Percentiles rank a stretch among this genome's conserved stretches.
phyloP scores from a whole-genome alignment of 2,888 invertebrate species.

The Sabatieria punctata region DNA sequence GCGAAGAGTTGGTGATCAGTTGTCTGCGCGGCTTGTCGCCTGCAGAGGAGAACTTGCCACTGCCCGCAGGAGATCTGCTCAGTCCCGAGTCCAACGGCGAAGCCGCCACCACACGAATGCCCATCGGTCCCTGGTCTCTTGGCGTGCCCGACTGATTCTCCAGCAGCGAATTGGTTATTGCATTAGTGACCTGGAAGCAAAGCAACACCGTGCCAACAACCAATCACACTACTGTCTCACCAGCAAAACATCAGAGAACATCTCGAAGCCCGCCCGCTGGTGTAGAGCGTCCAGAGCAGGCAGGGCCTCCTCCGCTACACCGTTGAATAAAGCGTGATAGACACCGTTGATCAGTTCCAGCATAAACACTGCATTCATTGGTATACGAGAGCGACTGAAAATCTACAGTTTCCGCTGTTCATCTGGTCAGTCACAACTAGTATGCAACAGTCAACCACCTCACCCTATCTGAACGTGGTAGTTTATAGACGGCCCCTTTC shows the following conservation, averaged over 20 bases:
- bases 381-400: slow-evolving; percentile 46
- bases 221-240: slow-evolving; percentile 41
- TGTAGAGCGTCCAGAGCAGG: slow-evolving; percentile 78
- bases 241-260: slow-evolving; percentile 68
- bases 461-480: too few species aligned
- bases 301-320: slow-evolving; percentile 61
- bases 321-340: slow-evolving; percentile 82
- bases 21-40: too few species aligned
- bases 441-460: too few species aligned
- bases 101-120: slow-evolving; percentile 50
- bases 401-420: too few species aligned
- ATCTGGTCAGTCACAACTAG: too few species aligned
- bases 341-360: slow-evolving; percentile 72
- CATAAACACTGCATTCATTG: slow-evolving; percentile 63
- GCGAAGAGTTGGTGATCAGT: slow-evolving; percentile 95
- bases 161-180: slow-evolving; percentile 58
- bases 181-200: slow-evolving; percentile 36
- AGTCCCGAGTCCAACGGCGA: slow-evolving; percentile 34
- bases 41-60: too few species aligned
- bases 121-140: slow-evolving; percentile 57
- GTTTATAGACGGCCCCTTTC: too few species aligned
- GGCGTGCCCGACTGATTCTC: slow-evolving; percentile 61
- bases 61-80: too few species aligned
- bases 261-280: slow-evolving; percentile 70
- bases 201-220: too few species aligned